These are phyloP conservation scores for Rhimphoctona megacephalus DNA, from an alignment of 2,888 invertebrate species.

Conservation along the genomic window DNA sequence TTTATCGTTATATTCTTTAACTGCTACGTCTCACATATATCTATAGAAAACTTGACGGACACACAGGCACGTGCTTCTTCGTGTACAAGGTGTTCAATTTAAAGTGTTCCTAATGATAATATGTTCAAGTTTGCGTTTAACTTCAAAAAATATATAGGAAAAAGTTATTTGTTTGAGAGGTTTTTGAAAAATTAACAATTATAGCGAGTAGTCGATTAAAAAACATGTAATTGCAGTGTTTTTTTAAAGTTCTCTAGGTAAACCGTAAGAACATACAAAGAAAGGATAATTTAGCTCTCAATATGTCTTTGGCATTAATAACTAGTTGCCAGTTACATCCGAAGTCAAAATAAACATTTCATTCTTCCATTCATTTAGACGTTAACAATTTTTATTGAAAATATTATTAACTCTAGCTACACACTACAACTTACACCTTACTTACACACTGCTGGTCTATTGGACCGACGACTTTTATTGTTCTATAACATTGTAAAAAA, in stretches of 20 bases:
- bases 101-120: neutral
- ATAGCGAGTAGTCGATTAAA: neutral
- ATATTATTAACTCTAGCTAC: no score
- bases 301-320: no score
- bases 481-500: no score
- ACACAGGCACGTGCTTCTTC: constrained; percentile 38
- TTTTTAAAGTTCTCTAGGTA: no score
- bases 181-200: neutral
- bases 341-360: no score
- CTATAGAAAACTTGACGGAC: neutral
- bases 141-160: neutral
- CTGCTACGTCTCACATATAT: neutral
- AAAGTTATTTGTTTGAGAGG: neutral
- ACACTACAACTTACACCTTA: no score
- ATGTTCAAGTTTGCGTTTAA: neutral
- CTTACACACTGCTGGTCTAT: no score
- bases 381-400: neutral
- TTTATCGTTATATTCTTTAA: neutral
- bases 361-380: no score
- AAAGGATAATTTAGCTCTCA: no score
- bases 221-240: neutral
- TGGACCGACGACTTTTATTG: no score
- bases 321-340: no score
- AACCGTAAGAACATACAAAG: no score
- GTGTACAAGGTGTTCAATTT: neutral